phyloP scores from a whole-genome alignment of 2,888 invertebrate species.

The Dryadula phaetusa region DNA sequence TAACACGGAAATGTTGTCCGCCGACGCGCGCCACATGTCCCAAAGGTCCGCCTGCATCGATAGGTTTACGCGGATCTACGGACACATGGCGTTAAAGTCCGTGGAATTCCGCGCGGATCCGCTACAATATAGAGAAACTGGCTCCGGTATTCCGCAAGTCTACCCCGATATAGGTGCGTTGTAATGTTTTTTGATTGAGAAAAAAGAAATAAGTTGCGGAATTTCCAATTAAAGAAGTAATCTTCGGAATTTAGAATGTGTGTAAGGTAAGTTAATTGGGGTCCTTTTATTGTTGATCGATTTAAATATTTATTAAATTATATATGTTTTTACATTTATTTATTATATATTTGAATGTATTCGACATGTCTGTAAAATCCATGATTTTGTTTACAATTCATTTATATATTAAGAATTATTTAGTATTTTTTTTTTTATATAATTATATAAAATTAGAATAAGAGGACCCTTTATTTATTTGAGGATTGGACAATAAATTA shows the following conservation, averaged over 20 bases:
- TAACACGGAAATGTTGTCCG: slow-evolving; percentile 96
- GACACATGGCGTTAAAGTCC: slow-evolving; percentile 93
- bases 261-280: slow-evolving; percentile 17
- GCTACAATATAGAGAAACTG: slow-evolving; percentile 93
- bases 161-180: slow-evolving; percentile 95
- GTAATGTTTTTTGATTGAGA: slow-evolving; percentile 68
- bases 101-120: slow-evolving; percentile 98
- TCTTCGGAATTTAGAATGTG: not conserved
- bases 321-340: not conserved
- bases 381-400: not conserved
- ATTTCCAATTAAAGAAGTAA: not conserved
- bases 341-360: not conserved
- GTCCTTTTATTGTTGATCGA: slow-evolving; percentile 10
- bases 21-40: slow-evolving; percentile 96
- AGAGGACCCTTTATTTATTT: slow-evolving; percentile 33
- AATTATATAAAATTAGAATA: slow-evolving; percentile 6
- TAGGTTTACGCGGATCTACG: slow-evolving; percentile 90
- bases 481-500: slow-evolving; percentile 77
- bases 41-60: slow-evolving; percentile 96
- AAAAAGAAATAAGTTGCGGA: not conserved
- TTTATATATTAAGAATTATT: not conserved
- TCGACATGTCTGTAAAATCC: not conserved
- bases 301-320: slow-evolving; percentile 1
- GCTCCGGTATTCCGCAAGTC: slow-evolving; percentile 93
- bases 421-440: not conserved